Conservation (phyloP, 2,113 vertebrate genomes). For the Arenaria interpres region DNA sequence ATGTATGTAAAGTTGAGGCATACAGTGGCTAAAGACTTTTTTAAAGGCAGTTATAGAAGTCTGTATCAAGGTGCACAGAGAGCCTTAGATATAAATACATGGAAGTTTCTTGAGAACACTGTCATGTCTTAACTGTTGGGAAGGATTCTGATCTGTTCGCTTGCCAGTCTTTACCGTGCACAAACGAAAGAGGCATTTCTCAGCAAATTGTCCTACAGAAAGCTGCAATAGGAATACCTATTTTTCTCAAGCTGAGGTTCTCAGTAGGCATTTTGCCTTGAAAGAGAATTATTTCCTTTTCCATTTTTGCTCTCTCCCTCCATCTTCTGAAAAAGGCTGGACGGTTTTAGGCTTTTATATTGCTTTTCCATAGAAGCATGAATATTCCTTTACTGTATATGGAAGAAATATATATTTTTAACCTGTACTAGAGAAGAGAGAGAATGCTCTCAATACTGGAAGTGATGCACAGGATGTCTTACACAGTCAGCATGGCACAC, state of each 20-base stretch:
- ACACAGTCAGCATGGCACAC: neutral
- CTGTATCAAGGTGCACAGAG: neutral
- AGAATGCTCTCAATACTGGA: neutral
- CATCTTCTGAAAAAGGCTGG: neutral
- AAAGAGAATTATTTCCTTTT: neutral
- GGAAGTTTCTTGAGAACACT: neutral
- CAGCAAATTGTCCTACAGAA: neutral
- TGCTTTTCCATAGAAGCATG: neutral
- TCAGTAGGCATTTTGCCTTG: neutral
- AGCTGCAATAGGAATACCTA: neutral
- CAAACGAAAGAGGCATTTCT: neutral
- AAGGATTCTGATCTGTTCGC: neutral
- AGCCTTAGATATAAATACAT: neutral
- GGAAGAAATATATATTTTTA: neutral
- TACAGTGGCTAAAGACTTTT: neutral
- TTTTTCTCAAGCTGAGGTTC: neutral
- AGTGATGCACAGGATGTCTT: neutral
- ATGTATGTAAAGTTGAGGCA: neutral
- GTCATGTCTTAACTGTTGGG: neutral
- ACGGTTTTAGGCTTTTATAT: neutral
- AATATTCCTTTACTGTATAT: neutral
- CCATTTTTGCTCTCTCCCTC: neutral
- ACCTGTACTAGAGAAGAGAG: neutral
- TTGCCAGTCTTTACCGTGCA: rapidly evolving
- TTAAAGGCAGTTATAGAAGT: neutral